These are phyloP conservation scores for Chinchilla lanigera DNA, from an alignment of 2,113 vertebrate species.

Conservation along the genomic window DNA sequence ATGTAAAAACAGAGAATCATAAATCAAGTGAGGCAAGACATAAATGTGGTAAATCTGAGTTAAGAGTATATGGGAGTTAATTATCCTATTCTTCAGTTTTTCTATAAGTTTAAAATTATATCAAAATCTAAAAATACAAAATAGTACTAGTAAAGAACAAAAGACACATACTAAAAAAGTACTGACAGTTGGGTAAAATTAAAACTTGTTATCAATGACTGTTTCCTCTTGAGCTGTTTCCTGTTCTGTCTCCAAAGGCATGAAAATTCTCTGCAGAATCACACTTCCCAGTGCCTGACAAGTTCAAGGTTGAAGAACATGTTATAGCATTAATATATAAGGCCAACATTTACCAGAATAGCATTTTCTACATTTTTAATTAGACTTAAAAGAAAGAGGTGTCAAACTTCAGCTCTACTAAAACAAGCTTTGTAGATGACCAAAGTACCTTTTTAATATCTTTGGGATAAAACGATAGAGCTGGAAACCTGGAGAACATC, in stretches of 20 bases:
- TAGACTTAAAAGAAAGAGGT: background rate
- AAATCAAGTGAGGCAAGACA: background rate
- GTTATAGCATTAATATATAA: background rate
- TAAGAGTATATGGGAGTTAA: background rate
- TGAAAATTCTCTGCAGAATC: slow-evolving; percentile 23
- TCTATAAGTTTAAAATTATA: background rate
- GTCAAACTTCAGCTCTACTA: background rate
- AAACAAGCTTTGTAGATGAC: background rate
- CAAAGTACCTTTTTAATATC: background rate
- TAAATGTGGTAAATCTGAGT: background rate
- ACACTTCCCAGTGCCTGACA: background rate
- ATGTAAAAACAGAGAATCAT: background rate
- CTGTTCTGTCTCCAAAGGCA: background rate
- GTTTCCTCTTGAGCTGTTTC: background rate
- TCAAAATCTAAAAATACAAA: background rate
- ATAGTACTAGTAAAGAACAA: background rate
- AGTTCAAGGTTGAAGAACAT: background rate
- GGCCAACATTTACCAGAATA: background rate
- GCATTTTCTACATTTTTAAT: background rate
- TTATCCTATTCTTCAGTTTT: background rate
- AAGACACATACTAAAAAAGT: background rate
- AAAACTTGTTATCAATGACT: background rate
- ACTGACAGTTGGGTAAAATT: background rate
- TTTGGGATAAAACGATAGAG: background rate
- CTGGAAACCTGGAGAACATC: background rate